Conservation (phyloP, 2,797 vertebrate genomes). For the Remorina albescens region DNA sequence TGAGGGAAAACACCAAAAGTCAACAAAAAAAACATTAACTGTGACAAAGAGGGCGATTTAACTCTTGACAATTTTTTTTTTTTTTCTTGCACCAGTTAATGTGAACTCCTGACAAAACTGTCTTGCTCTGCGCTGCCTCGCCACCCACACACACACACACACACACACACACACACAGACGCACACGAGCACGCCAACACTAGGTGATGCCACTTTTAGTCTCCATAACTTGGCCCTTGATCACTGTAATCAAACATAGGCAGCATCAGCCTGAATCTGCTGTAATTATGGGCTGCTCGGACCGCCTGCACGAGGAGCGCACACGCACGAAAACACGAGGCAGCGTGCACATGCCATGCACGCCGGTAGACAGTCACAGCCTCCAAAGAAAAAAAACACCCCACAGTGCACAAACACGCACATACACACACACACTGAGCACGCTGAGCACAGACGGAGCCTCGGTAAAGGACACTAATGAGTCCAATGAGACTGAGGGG, state of each 20-base stretch:
- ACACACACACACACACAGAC: too few species aligned
- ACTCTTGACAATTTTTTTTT: slow-evolving; percentile 21
- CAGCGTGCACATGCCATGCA: slow-evolving; percentile 8
- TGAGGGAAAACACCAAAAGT: neutral
- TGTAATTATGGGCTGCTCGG: slow-evolving; percentile 77
- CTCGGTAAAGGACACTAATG: slow-evolving; percentile 81
- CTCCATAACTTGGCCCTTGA: slow-evolving; percentile 79
- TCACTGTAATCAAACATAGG: slow-evolving; percentile 83
- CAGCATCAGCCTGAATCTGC: slow-evolving; percentile 75
- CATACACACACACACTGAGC: slow-evolving; percentile 20
- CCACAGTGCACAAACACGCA: slow-evolving; percentile 4
- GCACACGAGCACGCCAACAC: slow-evolving; percentile 28
- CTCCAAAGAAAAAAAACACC: too few species aligned
- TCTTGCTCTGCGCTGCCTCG: neutral
- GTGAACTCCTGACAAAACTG: slow-evolving; percentile 35
- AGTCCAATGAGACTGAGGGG: slow-evolving; percentile 81
- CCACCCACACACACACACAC: slow-evolving; percentile 21
- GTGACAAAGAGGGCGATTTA: slow-evolving; percentile 34
- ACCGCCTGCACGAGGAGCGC: slow-evolving; percentile 33
- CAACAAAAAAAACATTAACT: slow-evolving; percentile 22
- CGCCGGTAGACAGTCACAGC: slow-evolving; percentile 7
- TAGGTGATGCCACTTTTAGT: slow-evolving; percentile 70
- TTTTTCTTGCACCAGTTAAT: slow-evolving; percentile 29
- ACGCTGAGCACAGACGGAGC: slow-evolving; percentile 63
- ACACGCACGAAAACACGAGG: slow-evolving; percentile 31